Evolutionary conservation across 2,888 invertebrate genomes (phyloP).

Genomic region (Thalpophila matura): DNA sequence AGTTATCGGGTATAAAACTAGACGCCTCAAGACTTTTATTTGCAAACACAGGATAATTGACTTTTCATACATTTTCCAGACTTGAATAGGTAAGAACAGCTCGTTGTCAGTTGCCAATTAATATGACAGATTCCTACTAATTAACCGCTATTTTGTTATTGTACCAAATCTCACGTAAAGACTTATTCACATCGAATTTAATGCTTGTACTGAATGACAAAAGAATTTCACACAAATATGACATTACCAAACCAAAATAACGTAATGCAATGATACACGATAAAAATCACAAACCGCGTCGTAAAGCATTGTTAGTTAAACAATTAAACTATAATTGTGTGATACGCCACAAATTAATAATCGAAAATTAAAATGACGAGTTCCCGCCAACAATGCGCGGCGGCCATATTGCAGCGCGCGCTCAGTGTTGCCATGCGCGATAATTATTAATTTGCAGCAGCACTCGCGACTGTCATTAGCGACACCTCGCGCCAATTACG

Average conservation of each 20-base stretch:
- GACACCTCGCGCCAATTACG: slow-evolving; percentile 90
- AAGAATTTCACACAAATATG: slow-evolving; percentile 33
- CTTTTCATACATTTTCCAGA: slow-evolving; percentile 20
- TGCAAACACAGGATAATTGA: slow-evolving; percentile 25
- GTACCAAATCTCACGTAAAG: not conserved
- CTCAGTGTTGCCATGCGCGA: slow-evolving; percentile 88
- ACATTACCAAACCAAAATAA: slow-evolving; percentile 47
- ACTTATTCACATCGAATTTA: slow-evolving; percentile 18
- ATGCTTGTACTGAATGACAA: slow-evolving; percentile 15
- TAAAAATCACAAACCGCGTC: slow-evolving; percentile 53
- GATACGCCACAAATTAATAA: slow-evolving; percentile 68
- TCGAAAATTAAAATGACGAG: slow-evolving; percentile 77
- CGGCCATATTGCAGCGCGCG: slow-evolving; percentile 85
- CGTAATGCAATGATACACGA: slow-evolving; percentile 49
- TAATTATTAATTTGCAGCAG: slow-evolving; percentile 89
- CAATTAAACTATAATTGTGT: slow-evolving; percentile 59
- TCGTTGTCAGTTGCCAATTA: slow-evolving; percentile 24
- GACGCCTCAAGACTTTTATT: slow-evolving; percentile 31
- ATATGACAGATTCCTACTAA: slow-evolving; percentile 12
- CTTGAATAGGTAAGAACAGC: not conserved
- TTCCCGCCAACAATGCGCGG: slow-evolving; percentile 82
- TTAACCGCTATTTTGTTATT: slow-evolving; percentile 5
- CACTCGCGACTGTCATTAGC: slow-evolving; percentile 86
- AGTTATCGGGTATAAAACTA: slow-evolving; percentile 33
- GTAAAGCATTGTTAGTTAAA: slow-evolving; percentile 55